phyloP scores from a whole-genome alignment of 2,113 vertebrate species.

The Vimba vimba region DNA sequence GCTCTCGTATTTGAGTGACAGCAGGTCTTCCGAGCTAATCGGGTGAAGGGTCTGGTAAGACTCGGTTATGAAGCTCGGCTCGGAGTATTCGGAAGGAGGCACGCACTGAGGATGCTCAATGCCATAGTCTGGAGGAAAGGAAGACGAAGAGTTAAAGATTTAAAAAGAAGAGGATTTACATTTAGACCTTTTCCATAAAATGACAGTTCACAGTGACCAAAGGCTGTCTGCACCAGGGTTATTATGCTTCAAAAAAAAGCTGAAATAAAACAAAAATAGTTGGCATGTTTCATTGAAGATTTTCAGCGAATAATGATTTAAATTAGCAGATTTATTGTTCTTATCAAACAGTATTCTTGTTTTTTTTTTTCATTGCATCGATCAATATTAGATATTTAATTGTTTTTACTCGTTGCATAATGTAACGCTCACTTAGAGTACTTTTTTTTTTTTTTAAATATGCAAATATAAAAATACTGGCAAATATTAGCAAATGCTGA shows the following conservation, averaged over 20 bases:
- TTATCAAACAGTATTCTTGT: too few relatives aligned
- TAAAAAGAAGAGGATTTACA: neutral
- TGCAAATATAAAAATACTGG: neutral
- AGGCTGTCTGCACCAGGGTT: neutral
- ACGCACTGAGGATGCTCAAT: slow-evolving; percentile 98
- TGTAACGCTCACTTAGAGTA: neutral
- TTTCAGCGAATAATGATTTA: neutral
- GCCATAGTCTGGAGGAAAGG: slow-evolving; percentile 84
- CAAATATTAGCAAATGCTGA: neutral
- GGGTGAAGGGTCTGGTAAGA: slow-evolving; percentile 98
- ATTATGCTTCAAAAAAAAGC: neutral
- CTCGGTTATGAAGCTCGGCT: slow-evolving; percentile 99
- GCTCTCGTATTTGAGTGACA: slow-evolving; percentile 96
- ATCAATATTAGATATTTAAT: neutral
- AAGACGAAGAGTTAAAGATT: neutral
- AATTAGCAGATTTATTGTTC: too few relatives aligned
- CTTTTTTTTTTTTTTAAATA: neutral
- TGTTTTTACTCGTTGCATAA: neutral
- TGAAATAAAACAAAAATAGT: too few relatives aligned
- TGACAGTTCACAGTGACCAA: neutral
- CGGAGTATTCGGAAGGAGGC: slow-evolving; percentile 96
- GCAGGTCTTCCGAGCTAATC: slow-evolving; percentile 97
- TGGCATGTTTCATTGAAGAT: neutral
- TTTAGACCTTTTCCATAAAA: neutral
- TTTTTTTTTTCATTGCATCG: neutral